These are phyloP conservation scores for Dicycla oo DNA, from an alignment of 2,888 invertebrate genomes.

Conservation along the genomic window DNA sequence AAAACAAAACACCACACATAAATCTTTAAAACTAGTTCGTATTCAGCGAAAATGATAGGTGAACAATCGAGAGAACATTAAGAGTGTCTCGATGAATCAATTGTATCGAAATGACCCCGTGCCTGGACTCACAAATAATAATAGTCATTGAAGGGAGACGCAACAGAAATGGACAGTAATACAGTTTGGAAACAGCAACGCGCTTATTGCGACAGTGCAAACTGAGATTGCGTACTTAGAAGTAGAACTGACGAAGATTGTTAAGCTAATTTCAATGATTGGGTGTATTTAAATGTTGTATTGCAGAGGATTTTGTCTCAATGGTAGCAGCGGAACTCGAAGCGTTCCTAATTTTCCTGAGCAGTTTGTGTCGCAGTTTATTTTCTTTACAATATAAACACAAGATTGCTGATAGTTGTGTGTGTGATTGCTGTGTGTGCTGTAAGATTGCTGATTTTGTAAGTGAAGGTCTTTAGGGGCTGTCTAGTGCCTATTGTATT, in stretches of 20 bases:
- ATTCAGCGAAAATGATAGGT: slow-evolving; percentile 55
- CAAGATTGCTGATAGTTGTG: background rate
- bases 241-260: slow-evolving; percentile 22
- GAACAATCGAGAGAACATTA: slow-evolving; percentile 74
- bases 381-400: background rate
- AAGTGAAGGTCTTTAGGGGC: background rate
- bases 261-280: slow-evolving; percentile 29
- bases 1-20: slow-evolving; percentile 42
- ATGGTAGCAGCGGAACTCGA: background rate
- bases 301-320: background rate
- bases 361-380: background rate
- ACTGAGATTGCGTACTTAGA: slow-evolving; percentile 50
- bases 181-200: slow-evolving; percentile 57
- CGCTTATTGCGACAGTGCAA: slow-evolving; percentile 47
- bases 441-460: background rate
- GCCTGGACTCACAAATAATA: slow-evolving; percentile 73
- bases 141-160: slow-evolving; percentile 61
- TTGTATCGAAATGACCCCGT: slow-evolving; percentile 83
- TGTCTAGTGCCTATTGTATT: background rate
- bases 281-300: slow-evolving; percentile 30
- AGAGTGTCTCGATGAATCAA: slow-evolving; percentile 86
- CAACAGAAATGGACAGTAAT: slow-evolving; percentile 52
- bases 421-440: too few species aligned
- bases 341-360: background rate
- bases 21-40: slow-evolving; percentile 51